Evolutionary conservation across 64 coral and sea anemone genomes (phyloP).

Genomic region (Porites lutea): DNA sequence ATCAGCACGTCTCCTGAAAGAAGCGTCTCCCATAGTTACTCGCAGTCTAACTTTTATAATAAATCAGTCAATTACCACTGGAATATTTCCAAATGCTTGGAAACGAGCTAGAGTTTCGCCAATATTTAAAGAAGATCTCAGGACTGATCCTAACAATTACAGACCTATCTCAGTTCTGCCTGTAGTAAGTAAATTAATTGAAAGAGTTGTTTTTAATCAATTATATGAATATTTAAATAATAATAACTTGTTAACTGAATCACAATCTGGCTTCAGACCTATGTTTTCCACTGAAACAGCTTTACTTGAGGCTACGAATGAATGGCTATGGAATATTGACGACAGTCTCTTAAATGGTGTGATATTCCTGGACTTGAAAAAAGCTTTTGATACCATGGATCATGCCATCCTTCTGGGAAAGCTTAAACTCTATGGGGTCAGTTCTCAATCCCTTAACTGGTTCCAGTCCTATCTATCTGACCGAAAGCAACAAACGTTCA

Average conservation of each 20-base stretch:
- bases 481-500: no score
- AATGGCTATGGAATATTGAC: neutral
- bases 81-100: no score
- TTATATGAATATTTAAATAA: neutral
- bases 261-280: neutral
- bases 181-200: neutral
- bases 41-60: no score
- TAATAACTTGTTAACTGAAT: neutral
- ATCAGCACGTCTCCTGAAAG: no score
- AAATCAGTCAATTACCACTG: no score
- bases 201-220: slow-evolving; percentile 9
- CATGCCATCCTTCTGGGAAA: slow-evolving; percentile 41
- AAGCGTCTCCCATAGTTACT: no score
- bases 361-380: slow-evolving; percentile 34
- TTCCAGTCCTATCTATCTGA: slow-evolving; percentile 24
- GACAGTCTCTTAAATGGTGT: slow-evolving; percentile 11
- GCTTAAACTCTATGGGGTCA: slow-evolving; percentile 31
- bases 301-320: neutral
- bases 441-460: slow-evolving; percentile 26
- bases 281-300: slow-evolving; percentile 5
- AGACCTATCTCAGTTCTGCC: slow-evolving; percentile 3
- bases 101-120: neutral
- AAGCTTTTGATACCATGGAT: slow-evolving; percentile 36
- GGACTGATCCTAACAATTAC: slow-evolving; percentile 38
- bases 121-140: slow-evolving; percentile 29